These are phyloP conservation scores for Lepidurus packardi DNA, from an alignment of 1,140 invertebrate genomes.

Conservation along the genomic window DNA sequence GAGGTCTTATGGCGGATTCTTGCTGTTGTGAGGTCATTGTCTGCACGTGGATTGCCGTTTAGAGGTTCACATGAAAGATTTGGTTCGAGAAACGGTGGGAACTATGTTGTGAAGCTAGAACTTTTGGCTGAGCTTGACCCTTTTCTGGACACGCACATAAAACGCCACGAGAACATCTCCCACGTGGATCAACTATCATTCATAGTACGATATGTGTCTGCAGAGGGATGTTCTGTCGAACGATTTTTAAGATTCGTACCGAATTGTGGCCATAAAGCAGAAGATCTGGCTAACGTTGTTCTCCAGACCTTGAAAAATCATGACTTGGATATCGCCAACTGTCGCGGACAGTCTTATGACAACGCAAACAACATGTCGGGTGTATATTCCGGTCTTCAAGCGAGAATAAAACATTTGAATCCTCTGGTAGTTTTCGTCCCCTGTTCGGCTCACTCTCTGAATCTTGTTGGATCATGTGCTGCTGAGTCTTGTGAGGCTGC, in stretches of 20 bases:
- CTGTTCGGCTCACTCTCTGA: too few relatives aligned
- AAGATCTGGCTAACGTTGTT: slow-evolving; percentile 14
- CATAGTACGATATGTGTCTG: slow-evolving; percentile 34
- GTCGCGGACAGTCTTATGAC: slow-evolving; percentile 38
- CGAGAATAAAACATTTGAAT: slow-evolving; percentile 29
- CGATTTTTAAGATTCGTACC: slow-evolving; percentile 26
- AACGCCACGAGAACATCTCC: slow-evolving; percentile 37
- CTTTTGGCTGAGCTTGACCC: slow-evolving; percentile 43
- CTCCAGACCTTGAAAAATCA: slow-evolving; percentile 30
- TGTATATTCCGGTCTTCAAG: slow-evolving; percentile 37
- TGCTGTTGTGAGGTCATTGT: slow-evolving; percentile 37
- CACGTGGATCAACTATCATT: slow-evolving; percentile 44
- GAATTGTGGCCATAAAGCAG: slow-evolving; percentile 27
- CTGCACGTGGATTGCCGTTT: slow-evolving; percentile 39
- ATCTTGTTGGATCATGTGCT: too few relatives aligned
- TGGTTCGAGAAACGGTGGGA: slow-evolving; percentile 31
- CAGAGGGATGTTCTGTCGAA: slow-evolving; percentile 16
- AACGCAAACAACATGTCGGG: slow-evolving; percentile 39
- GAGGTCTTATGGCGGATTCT: slow-evolving; percentile 35
- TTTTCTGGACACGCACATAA: slow-evolving; percentile 40
- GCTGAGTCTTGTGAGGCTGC: too few relatives aligned
- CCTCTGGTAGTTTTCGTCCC: too few relatives aligned
- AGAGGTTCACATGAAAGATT: slow-evolving; percentile 40
- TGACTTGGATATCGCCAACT: slow-evolving; percentile 36
- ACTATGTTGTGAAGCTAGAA: slow-evolving; percentile 48